These are phyloP conservation scores for Dendrocincla fuliginosa DNA, from an alignment of 2,797 vertebrate genomes.

Conservation along the genomic window DNA sequence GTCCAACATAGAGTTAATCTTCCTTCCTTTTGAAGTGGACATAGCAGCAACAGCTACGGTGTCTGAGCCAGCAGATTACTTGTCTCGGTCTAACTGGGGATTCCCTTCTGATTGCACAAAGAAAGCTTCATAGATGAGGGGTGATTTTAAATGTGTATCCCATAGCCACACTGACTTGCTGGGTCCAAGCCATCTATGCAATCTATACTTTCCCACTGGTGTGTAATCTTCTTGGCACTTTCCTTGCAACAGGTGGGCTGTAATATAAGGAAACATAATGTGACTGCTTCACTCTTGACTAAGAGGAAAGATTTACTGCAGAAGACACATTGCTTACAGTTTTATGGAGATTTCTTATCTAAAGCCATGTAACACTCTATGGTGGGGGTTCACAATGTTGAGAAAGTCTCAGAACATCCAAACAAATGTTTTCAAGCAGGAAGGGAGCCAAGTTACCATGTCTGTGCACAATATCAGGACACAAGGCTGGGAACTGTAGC, in stretches of 20 bases:
- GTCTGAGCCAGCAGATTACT: neutral
- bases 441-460: slow-evolving; percentile 30
- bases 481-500: neutral
- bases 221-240: slow-evolving; percentile 58
- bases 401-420: slow-evolving; percentile 39
- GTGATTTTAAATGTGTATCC: neutral
- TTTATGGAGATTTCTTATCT: slow-evolving; percentile 72
- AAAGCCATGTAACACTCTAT: slow-evolving; percentile 62
- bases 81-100: neutral
- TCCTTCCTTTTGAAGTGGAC: neutral
- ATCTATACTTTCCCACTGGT: slow-evolving; percentile 48
- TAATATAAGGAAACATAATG: slow-evolving; percentile 39
- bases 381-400: slow-evolving; percentile 2
- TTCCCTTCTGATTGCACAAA: slow-evolving; percentile 2
- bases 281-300: slow-evolving; percentile 22
- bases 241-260: slow-evolving; percentile 65
- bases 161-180: neutral
- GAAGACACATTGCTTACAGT: slow-evolving; percentile 48
- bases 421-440: slow-evolving; percentile 38
- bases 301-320: slow-evolving; percentile 62
- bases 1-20: neutral
- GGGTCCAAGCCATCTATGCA: slow-evolving; percentile 31
- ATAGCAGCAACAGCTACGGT: neutral
- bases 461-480: neutral
- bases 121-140: neutral